A percentile compares a stretch with the other conserved stretches of the same genome.
Conservation (phyloP, 2,113 vertebrate species). For the Scomber scombrus region DNA sequence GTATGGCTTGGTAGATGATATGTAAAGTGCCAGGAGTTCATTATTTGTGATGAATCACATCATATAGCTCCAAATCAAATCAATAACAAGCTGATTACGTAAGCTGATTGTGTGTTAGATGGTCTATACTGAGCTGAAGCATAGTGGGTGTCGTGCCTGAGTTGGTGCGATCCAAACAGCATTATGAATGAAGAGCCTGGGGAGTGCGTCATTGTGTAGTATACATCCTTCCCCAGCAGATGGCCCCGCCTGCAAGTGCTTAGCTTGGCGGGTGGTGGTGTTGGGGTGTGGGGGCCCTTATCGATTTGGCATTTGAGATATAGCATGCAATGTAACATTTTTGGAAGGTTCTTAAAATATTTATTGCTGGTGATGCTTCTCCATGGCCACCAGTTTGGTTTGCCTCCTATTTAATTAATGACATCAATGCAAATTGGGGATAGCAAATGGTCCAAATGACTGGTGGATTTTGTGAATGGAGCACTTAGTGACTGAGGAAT, state of each 20-base stretch:
- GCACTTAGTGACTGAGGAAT: constrained; percentile 83
- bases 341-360: constrained; percentile 76
- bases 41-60: constrained; percentile 17
- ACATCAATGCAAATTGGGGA: constrained; percentile 84
- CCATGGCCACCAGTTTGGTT: constrained; percentile 64
- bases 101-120: neutral
- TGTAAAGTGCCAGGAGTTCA: constrained; percentile 16
- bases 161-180: constrained; percentile 37
- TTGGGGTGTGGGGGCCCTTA: constrained; percentile 16
- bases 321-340: constrained; percentile 67
- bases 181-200: constrained; percentile 73
- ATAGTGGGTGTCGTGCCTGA: constrained; percentile 31
- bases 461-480: constrained; percentile 89
- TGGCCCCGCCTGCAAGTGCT: constrained; percentile 83
- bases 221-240: constrained; percentile 82
- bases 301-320: constrained; percentile 77
- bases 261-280: constrained; percentile 29
- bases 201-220: constrained; percentile 79
- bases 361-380: constrained; percentile 76
- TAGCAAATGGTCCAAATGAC: constrained; percentile 79
- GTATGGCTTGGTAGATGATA: neutral
- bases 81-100: constrained; percentile 27
- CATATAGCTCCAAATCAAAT: constrained; percentile 22
- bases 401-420: constrained; percentile 76
- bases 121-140: neutral